Percentiles rank a stretch among this genome's conserved stretches.
phyloP scores from a whole-genome alignment of 2,113 vertebrate species.

The Takifugu bimaculatus region DNA sequence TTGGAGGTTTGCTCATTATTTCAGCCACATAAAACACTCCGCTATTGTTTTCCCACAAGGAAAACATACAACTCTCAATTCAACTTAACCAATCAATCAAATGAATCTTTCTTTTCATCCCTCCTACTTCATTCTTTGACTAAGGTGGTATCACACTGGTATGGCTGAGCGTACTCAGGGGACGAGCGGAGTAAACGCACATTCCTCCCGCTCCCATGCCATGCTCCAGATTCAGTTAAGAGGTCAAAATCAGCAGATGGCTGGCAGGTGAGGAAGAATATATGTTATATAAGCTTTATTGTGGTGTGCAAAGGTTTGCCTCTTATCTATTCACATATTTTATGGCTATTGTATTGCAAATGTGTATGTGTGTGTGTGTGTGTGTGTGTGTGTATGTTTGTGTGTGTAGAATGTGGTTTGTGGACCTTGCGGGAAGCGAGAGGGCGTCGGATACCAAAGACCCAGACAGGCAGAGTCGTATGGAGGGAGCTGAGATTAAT shows the following conservation, averaged over 20 bases:
- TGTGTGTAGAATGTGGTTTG: constrained; percentile 84
- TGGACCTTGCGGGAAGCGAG: constrained; percentile 93
- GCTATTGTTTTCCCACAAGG: background rate
- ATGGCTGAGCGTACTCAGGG: constrained; percentile 84
- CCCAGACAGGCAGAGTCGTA: constrained; percentile 83
- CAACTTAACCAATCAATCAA: background rate
- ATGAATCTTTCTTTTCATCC: too few relatives aligned
- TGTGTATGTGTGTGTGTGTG: constrained; percentile 14
- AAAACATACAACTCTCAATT: background rate
- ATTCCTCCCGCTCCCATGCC: constrained; percentile 89
- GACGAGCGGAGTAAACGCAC: constrained; percentile 83
- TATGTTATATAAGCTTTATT: background rate
- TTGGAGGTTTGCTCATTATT: constrained; percentile 77
- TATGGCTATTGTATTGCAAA: background rate
- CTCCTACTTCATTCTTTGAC: background rate
- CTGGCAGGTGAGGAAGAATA: constrained; percentile 76
- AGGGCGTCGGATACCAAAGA: constrained; percentile 86
- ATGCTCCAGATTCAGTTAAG: constrained; percentile 90
- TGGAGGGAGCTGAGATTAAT: constrained; percentile 93
- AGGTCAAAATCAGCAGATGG: constrained; percentile 70
- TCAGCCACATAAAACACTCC: background rate
- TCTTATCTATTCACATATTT: background rate
- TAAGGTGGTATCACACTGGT: constrained; percentile 85
- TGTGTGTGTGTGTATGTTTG: constrained; percentile 8
- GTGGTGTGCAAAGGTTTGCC: background rate